Base-by-base conservation (phyloP, 1,140 invertebrate species). In the Habropoda laboriosa region DNA sequence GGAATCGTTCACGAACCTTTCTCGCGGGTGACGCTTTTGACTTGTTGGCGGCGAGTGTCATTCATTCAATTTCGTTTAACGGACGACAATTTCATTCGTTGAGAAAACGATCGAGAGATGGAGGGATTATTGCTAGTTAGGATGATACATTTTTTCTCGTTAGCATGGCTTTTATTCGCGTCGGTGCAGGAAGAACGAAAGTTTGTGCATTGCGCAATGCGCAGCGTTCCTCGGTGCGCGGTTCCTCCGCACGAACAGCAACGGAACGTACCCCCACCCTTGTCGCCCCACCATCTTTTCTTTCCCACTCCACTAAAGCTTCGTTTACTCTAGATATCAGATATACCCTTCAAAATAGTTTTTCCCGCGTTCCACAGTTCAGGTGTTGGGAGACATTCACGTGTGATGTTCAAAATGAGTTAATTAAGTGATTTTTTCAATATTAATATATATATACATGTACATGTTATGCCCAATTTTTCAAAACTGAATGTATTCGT, bases 201-300 rank as follows among this genome's bases (percentile, higher is more conserved):
- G 89, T 91, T 90, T 82, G 82, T 87, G 74, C 89, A 90, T 91
- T 91, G 90, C 90, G 90, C 90, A 91, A 91, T 87, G 88, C 89
- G 79, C 78, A 76, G 83, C 80, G 82, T 89, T 89, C 81, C 51
- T 55, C 55, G 60, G 78, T 74, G 80, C 84, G 80, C 77, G 74
- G 66, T 74, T 72, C 72, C 71, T 83, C 63, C 63, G 63, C 60
- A 80, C 77, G 84, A 81, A 85, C 81, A 83, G 53, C 84, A 86
- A 89, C 86, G 87, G 86, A 81, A 81, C 81, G 63, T 79, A 45
- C 60, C 66, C 42, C 76, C 58, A 77, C 79, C 7, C 27, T 42
- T 51, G 8, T n/a, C 30, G 10, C 82, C 49, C 64, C 67, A 71
- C 80, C 66, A 58, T 58, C 40, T 72, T 49, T 40, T 58, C 63